phyloP scores from a whole-genome alignment of 2,113 vertebrate genomes.

The Thomomys bottae region DNA sequence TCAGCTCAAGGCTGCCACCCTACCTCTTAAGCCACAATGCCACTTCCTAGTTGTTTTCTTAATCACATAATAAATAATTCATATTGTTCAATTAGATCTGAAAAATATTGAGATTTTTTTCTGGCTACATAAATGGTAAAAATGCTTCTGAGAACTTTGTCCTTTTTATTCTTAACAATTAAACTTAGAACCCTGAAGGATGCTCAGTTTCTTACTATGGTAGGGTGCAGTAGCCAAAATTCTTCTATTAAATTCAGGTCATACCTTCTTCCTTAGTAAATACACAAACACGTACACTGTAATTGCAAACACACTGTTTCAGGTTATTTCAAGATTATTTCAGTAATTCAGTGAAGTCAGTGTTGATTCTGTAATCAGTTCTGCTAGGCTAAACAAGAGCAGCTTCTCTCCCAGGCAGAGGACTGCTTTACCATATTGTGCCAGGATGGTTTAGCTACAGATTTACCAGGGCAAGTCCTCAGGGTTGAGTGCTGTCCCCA shows the following conservation, averaged over 20 bases:
- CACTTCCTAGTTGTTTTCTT: too few species aligned
- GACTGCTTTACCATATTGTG: neutral
- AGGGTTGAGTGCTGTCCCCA: neutral
- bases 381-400: neutral
- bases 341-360: neutral
- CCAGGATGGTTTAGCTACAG: neutral
- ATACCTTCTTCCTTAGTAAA: neutral
- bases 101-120: constrained; percentile 15
- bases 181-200: neutral
- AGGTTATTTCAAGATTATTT: neutral
- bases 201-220: neutral
- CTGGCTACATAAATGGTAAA: neutral
- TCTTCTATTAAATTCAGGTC: neutral
- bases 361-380: neutral
- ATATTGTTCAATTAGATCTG: constrained; percentile 45
- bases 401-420: neutral
- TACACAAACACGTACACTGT: too few species aligned
- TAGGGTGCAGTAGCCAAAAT: neutral
- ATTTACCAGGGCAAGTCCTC: neutral
- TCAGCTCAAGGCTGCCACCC: too few species aligned
- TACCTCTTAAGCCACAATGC: too few species aligned
- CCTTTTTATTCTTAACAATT: neutral
- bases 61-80: constrained; percentile 1
- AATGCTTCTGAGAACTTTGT: neutral
- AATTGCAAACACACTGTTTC: too few species aligned